These are phyloP conservation scores for Pseudopodoces humilis DNA, from an alignment of 2,113 vertebrate genomes.

Conservation along the genomic window DNA sequence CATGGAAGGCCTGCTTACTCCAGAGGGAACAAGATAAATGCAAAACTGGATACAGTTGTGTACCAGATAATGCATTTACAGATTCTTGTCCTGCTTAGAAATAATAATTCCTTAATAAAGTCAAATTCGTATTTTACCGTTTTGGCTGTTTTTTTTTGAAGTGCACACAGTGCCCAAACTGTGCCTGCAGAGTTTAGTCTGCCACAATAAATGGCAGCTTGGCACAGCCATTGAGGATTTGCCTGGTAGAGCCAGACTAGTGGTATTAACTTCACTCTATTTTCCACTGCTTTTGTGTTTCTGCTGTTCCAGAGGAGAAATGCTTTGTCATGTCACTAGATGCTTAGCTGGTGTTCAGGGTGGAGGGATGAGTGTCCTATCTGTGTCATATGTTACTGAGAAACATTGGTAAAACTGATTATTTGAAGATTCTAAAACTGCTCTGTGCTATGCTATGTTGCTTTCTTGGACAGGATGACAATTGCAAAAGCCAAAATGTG, in stretches of 20 bases:
- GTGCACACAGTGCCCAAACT: neutral
- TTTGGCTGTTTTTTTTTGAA: neutral
- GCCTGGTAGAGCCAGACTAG: neutral
- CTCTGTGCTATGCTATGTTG: neutral
- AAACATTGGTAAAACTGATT: neutral
- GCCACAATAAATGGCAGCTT: neutral
- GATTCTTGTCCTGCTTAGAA: neutral
- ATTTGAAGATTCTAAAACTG: neutral
- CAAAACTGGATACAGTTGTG: neutral
- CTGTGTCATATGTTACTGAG: neutral
- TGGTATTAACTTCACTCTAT: neutral
- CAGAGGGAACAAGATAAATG: slow-evolving; percentile 31
- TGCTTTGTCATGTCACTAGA: neutral
- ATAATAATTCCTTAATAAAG: neutral
- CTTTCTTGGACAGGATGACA: neutral
- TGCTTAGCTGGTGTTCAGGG: neutral
- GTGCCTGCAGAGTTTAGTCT: neutral
- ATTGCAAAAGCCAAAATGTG: neutral
- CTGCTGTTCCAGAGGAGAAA: neutral
- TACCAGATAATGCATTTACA: neutral
- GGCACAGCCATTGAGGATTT: neutral
- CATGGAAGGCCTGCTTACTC: slow-evolving; percentile 14
- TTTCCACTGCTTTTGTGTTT: neutral
- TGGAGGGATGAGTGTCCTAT: neutral
- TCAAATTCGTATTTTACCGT: neutral